phyloP scores from a whole-genome alignment of 2,797 vertebrate species.

The Crocidura indochinensis region DNA sequence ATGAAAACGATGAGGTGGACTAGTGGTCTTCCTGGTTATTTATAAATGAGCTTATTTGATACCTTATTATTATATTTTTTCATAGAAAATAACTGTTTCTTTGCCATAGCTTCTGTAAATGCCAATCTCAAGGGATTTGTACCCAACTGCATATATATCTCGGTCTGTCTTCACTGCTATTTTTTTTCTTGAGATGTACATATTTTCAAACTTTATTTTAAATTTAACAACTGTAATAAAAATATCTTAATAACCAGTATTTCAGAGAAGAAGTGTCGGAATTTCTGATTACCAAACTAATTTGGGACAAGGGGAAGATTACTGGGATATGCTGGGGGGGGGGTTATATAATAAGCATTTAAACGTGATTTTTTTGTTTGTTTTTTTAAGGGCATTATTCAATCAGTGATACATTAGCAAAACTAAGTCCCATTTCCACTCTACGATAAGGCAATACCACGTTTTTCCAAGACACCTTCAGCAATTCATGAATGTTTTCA shows the following conservation, averaged over 20 bases:
- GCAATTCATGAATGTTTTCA: background rate
- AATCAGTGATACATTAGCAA: background rate
- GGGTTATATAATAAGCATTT: slow-evolving; percentile 62
- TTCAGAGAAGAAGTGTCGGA: background rate
- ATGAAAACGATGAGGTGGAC: background rate
- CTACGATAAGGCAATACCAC: background rate
- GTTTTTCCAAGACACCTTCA: slow-evolving; percentile 12
- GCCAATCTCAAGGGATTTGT: background rate
- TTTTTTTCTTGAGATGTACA: background rate
- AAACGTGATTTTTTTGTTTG: slow-evolving; percentile 27
- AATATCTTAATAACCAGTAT: background rate
- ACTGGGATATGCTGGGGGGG: background rate
- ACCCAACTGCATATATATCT: background rate
- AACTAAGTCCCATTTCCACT: background rate
- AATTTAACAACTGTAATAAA: background rate
- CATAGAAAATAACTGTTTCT: background rate
- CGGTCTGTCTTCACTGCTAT: background rate
- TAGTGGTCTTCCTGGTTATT: background rate
- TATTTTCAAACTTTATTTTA: slow-evolving; percentile 35
- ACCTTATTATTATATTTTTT: background rate
- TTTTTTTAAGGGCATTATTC: background rate
- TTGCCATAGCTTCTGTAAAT: background rate
- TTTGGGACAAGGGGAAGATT: slow-evolving; percentile 49
- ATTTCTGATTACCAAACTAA: slow-evolving; percentile 66
- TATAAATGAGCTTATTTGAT: background rate